Evolutionary conservation across 2,888 invertebrate species (phyloP), one percentile per base, ranked within the genome.

Genomic region (Phortica magna): DNA sequence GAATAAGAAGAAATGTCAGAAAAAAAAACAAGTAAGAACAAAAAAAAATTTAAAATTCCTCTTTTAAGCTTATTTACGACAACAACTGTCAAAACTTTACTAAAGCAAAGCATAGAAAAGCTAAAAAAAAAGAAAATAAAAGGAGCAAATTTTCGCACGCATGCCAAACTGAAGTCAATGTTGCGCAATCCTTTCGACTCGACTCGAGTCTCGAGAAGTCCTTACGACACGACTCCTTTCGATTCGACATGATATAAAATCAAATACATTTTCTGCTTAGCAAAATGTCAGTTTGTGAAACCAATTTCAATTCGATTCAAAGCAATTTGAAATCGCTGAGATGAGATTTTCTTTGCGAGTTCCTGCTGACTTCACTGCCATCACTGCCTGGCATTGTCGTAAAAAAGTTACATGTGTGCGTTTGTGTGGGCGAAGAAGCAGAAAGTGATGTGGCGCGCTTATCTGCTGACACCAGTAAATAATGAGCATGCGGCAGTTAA

Each of bases 51-150:
- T 75, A 77, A 79, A 79, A 79, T 74, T 79, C 71, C 75, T 72
- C 74, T 79, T 79, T 79, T 79, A 77, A 74, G 77, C 79, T 77
- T 79, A 76, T 72, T 79, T 77, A 76, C 71, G 79, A 76, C 72
- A 73, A 77, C 61, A 71, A 53, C 77, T 73, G 77, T 73, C 71
- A 71, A 31, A 71, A 71, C 53, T 71, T 55, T 71, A 59, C 17
- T 17, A 17, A 59, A 59, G 59, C 9, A 59, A 59, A 59, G 19
- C 14, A 59, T 0, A 59, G 19, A 7, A 59, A 59, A 59, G n/a
- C 59, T n/a, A 17, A 17, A 59, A 14, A 31, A 65, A 7, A 41
- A 7, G 65, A 14, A 65, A 19, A 17, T 2, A 6, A 59, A 61
- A 22, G 31, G 31, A 31, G 31, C 31, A 31, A 31, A 31, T 31